These are phyloP conservation scores for Stichopus horrens DNA, from an alignment of 53 echinoderm and acorn worm species.

Conservation along the genomic window DNA sequence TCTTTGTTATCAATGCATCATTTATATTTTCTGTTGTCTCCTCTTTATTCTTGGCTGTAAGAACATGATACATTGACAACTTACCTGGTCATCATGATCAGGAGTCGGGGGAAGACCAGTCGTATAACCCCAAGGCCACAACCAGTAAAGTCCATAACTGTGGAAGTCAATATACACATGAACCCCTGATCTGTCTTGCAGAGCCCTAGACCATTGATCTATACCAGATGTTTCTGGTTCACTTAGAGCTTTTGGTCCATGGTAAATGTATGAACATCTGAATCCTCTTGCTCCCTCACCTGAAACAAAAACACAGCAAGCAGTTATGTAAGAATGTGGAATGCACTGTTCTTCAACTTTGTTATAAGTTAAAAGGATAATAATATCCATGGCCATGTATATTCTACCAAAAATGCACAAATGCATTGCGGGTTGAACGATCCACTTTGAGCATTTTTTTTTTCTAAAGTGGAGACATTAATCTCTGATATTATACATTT, in stretches of 20 bases:
- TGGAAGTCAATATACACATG: conserved; percentile 80
- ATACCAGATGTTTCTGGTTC: conserved; percentile 62
- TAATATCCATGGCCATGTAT: too few relatives aligned
- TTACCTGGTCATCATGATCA: conserved; percentile 55
- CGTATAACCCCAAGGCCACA: conserved; percentile 77
- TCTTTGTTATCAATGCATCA: too few relatives aligned
- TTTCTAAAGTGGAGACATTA: too few relatives aligned
- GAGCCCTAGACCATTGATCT: conserved; percentile 50
- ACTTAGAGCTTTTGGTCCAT: conserved; percentile 53
- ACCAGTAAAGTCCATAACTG: conserved; percentile 77
- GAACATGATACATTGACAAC: neutral
- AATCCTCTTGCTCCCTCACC: conserved; percentile 48
- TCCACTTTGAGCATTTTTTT: too few relatives aligned
- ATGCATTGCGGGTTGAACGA: too few relatives aligned
- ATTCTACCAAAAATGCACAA: too few relatives aligned
- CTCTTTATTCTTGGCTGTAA: too few relatives aligned
- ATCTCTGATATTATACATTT: too few relatives aligned
- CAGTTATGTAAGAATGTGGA: neutral
- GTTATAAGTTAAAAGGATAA: too few relatives aligned
- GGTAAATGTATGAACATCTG: conserved; percentile 59
- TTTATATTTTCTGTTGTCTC: too few relatives aligned
- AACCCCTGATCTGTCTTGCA: conserved; percentile 55
- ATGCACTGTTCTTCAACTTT: neutral
- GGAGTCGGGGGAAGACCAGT: neutral
- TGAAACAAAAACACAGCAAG: neutral